Conservation (phyloP, 2,113 vertebrate genomes). For the Tragelaphus imberbis region DNA sequence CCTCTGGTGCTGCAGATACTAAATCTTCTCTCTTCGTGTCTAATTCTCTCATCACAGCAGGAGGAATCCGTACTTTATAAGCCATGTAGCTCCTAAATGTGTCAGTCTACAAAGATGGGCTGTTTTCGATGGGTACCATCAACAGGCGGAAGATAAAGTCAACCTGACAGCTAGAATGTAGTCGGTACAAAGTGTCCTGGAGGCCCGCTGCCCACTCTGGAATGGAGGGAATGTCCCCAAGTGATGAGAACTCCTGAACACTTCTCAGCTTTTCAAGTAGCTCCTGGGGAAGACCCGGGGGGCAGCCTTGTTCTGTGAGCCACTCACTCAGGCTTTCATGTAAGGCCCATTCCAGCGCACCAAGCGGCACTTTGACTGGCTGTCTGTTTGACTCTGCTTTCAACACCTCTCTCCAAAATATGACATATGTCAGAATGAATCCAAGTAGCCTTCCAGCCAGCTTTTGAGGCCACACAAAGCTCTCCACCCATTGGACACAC, state of each 20-base stretch:
- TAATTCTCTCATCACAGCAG: background rate
- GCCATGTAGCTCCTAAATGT: background rate
- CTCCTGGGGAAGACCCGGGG: slow-evolving; percentile 44
- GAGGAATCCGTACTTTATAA: background rate
- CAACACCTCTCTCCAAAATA: slow-evolving; percentile 68
- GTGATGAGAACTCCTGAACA: slow-evolving; percentile 36
- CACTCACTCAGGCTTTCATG: slow-evolving; percentile 50
- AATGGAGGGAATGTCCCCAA: slow-evolving; percentile 67
- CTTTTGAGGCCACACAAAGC: slow-evolving; percentile 43
- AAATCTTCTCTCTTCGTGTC: background rate
- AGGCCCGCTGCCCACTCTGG: slow-evolving; percentile 42
- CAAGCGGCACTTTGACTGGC: slow-evolving; percentile 49
- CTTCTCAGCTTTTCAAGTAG: slow-evolving; percentile 69
- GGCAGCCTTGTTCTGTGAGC: slow-evolving; percentile 30
- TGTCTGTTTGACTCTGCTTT: slow-evolving; percentile 47
- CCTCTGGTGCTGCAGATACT: background rate
- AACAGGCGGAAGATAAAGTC: background rate
- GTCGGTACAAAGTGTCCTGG: slow-evolving; percentile 45
- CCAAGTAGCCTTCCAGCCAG: slow-evolving; percentile 27
- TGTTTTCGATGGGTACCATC: slow-evolving; percentile 34
- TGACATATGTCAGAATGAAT: slow-evolving; percentile 62
- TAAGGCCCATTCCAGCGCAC: slow-evolving; percentile 20
- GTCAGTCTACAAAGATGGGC: slow-evolving; percentile 15
- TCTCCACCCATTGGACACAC: background rate
- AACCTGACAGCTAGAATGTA: slow-evolving; percentile 51